These are phyloP conservation scores for Leptoteleia sp. DNA, from an alignment of 1,140 invertebrate species.

Conservation along the genomic window DNA sequence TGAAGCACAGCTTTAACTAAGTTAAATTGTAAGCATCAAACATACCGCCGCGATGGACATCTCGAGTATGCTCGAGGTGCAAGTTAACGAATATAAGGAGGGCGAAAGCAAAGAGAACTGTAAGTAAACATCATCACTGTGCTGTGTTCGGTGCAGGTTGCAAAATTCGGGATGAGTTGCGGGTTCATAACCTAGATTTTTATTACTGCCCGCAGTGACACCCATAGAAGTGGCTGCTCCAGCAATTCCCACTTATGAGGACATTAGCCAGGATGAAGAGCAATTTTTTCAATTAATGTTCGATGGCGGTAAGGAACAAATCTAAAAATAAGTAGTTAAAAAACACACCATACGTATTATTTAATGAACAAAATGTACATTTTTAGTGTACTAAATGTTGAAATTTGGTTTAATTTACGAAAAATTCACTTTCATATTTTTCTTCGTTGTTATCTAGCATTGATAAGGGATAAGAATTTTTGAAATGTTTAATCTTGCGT, in stretches of 20 bases:
- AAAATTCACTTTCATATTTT: too few species aligned
- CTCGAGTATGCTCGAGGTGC: conserved; percentile 77
- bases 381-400: too few species aligned
- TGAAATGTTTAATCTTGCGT: too few species aligned
- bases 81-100: conserved; percentile 74
- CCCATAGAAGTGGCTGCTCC: conserved; percentile 49
- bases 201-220: conserved; percentile 65
- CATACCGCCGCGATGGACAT: conserved; percentile 75
- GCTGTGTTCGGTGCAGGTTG: too few species aligned
- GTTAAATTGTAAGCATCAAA: conserved; percentile 1
- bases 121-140: conserved; percentile 48
- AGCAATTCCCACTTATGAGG: conserved; percentile 27
- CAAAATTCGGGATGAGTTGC: background rate
- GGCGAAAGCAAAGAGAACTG: conserved; percentile 72
- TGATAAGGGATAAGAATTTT: too few species aligned
- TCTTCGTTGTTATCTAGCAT: too few species aligned
- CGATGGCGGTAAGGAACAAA: conserved; percentile 69
- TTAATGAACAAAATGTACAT: too few species aligned
- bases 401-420: too few species aligned
- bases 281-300: conserved; percentile 74
- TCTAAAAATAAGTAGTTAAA: too few species aligned
- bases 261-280: conserved; percentile 70
- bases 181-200: conserved; percentile 61
- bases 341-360: too few species aligned
- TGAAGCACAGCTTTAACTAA: conserved; percentile 53